Evolutionary conservation across 2,797 vertebrate genomes (phyloP).

Genomic region (Coranthus polyacanthus): DNA sequence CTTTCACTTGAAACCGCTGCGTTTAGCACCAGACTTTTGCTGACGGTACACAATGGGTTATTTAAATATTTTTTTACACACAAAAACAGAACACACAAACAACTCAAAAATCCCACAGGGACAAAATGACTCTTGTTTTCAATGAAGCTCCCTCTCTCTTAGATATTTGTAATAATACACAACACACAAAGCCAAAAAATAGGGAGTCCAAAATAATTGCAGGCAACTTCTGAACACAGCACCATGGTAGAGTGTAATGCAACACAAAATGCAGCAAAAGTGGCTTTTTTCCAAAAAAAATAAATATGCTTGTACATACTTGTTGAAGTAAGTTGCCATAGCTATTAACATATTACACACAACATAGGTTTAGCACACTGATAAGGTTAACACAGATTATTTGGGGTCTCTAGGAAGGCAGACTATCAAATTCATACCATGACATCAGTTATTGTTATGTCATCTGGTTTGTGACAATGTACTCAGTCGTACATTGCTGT

Average conservation of each 20-base stretch:
- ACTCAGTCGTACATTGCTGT: constrained; percentile 77
- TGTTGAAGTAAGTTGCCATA: constrained; percentile 73
- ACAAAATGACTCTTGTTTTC: constrained; percentile 85
- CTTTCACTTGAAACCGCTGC: constrained; percentile 64
- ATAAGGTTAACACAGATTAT: constrained; percentile 78
- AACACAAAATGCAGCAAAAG: constrained; percentile 78
- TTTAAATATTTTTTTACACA: constrained; percentile 80
- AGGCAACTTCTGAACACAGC: constrained; percentile 83
- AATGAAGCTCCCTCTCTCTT: constrained; percentile 62
- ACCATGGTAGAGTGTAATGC: constrained; percentile 80
- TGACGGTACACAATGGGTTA: constrained; percentile 65
- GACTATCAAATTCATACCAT: constrained; percentile 66
- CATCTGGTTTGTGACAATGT: constrained; percentile 72
- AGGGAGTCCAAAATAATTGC: constrained; percentile 70
- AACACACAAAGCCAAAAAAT: constrained; percentile 71
- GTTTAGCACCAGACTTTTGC: constrained; percentile 82
- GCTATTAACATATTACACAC: constrained; percentile 75
- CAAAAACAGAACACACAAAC: constrained; percentile 77
- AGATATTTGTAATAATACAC: constrained; percentile 73
- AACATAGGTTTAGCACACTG: constrained; percentile 75
- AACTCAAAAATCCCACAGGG: constrained; percentile 85
- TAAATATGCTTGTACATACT: constrained; percentile 84
- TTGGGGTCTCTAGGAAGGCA: constrained; percentile 79
- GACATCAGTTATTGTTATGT: constrained; percentile 71
- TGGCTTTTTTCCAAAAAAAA: constrained; percentile 84